Conservation (phyloP, 2,113 vertebrate species). For the Spermophilus dauricus region DNA sequence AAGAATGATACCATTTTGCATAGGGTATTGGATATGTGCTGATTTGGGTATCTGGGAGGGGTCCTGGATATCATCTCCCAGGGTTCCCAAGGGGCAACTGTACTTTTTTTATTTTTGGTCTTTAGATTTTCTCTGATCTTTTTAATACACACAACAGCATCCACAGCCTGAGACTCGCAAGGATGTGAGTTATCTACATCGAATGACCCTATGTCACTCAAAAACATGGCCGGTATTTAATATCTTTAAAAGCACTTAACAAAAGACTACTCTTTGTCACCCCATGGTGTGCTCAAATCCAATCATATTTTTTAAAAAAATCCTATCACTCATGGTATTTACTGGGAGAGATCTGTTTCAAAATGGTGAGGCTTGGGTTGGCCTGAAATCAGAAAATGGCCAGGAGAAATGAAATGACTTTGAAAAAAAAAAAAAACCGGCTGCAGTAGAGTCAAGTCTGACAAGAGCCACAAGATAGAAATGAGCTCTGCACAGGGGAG, state of each 20-base stretch:
- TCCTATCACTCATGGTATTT: not conserved
- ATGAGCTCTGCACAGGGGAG: no score
- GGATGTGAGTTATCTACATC: not conserved
- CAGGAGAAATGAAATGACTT: not conserved
- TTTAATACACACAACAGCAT: not conserved
- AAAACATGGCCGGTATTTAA: conserved; percentile 5
- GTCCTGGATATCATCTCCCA: no score
- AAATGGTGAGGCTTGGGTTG: not conserved
- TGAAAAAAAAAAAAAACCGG: no score
- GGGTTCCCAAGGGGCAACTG: no score
- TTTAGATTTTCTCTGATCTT: not conserved
- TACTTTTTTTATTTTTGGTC: not conserved
- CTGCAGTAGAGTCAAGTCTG: no score
- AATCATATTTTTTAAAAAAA: not conserved
- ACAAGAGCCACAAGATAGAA: no score
- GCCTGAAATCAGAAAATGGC: not conserved
- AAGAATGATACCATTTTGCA: not conserved
- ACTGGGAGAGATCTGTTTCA: not conserved
- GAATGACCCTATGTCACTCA: not conserved
- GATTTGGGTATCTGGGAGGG: no score
- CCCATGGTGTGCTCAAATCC: not conserved
- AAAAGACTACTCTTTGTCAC: not conserved
- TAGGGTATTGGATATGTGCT: not conserved
- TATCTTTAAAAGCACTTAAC: conserved; percentile 26
- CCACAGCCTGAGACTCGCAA: not conserved